Conservation (phyloP, 92 coral and sea anemone species). For the Micromussa lordhowensis region DNA sequence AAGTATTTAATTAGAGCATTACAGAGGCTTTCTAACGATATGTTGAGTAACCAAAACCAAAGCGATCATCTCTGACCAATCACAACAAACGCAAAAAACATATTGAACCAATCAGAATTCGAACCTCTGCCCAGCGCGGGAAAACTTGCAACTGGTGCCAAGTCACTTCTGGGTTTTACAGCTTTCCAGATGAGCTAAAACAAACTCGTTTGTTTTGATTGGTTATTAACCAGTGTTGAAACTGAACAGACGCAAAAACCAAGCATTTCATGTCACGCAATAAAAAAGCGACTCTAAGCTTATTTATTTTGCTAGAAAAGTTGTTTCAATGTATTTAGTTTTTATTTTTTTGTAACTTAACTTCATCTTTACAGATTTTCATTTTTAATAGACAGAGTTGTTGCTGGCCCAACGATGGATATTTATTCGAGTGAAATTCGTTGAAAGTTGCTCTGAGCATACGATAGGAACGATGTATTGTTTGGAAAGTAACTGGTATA, state of each 20-base stretch:
- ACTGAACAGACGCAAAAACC: neutral
- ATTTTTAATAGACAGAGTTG: neutral
- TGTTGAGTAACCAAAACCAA: neutral
- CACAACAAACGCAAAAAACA: neutral
- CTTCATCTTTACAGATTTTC: neutral
- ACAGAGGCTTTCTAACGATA: neutral
- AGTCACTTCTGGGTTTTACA: neutral
- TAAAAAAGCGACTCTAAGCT: neutral
- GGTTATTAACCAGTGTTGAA: neutral
- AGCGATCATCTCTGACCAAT: neutral
- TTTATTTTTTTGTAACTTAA: neutral
- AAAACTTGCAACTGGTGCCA: neutral
- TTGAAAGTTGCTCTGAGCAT: neutral
- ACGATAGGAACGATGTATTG: neutral
- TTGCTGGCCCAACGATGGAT: conserved; percentile 21
- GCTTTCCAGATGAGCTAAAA: neutral
- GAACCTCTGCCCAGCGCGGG: neutral
- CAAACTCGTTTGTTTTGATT: neutral
- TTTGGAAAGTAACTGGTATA: neutral
- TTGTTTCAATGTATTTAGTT: neutral
- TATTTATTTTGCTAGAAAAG: neutral
- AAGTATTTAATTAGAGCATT: neutral
- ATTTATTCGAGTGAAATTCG: neutral
- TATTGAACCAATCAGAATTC: neutral
- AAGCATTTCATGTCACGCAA: neutral